Conservation (phyloP, 2,888 invertebrate species). For the Mactromeris polynyma region DNA sequence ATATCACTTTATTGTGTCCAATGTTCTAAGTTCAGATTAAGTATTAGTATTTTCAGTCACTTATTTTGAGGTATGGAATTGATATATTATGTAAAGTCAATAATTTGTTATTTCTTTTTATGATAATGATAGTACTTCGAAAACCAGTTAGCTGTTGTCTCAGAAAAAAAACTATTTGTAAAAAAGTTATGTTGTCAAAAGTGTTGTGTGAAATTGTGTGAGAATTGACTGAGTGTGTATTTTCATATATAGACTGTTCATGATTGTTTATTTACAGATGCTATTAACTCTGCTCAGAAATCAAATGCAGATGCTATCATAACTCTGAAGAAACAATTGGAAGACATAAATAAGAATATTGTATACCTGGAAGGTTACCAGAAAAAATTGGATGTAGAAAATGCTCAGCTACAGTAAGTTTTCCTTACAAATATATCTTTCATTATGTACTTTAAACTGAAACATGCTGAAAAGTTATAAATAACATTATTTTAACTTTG, state of each 20-base stretch:
- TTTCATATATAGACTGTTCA: background rate
- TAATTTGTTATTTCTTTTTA: background rate
- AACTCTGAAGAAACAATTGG: slow-evolving; percentile 80
- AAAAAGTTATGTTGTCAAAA: no score
- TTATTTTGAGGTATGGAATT: background rate
- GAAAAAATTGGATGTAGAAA: slow-evolving; percentile 83
- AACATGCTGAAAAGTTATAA: no score
- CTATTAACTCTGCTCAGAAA: slow-evolving; percentile 84
- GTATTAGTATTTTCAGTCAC: background rate
- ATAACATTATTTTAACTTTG: no score
- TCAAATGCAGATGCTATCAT: slow-evolving; percentile 84
- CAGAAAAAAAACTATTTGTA: background rate
- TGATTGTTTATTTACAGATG: slow-evolving; percentile 78
- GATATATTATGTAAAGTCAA: background rate
- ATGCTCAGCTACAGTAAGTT: slow-evolving; percentile 84
- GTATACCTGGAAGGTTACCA: slow-evolving; percentile 79
- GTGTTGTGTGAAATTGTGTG: background rate
- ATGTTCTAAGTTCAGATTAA: background rate
- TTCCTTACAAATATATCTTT: no score
- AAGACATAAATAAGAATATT: slow-evolving; percentile 82
- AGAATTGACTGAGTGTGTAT: background rate
- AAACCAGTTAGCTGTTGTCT: background rate
- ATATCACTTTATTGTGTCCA: background rate
- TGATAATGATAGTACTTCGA: background rate
- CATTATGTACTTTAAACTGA: no score